Evolutionary conservation across 64 coral and sea anemone genomes (phyloP), one percentile per base, ranked within the genome.

Genomic region (Pachyseris speciosa): DNA sequence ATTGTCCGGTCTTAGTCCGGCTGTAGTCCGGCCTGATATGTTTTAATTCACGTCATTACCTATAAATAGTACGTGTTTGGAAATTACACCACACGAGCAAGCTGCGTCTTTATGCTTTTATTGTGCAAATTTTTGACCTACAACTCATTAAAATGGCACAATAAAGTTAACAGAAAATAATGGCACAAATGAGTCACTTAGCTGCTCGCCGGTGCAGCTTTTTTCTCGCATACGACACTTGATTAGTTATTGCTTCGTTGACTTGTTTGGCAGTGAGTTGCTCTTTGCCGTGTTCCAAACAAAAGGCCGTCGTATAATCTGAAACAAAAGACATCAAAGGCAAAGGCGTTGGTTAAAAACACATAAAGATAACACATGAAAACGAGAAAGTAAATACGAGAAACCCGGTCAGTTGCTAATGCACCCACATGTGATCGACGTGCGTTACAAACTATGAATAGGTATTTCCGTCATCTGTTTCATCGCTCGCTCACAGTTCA

Each of bases 231-330:
- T 89, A 89, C 11, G 34, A 29, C 0, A 89, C 72, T 41, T 78
- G 72, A 2, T 89, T 36, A 5, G 85, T 89, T 20, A 89, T 43
- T 5, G 71, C 87, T 24, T 66, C 38, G 10, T 89, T 89, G 3
- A 89, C 74, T 11, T 89, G 9, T 24, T 64, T 89, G 16, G 6
- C 37, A 0, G 70, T 77, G 29, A 75, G 68, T 22, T 64, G 53
- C 8, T 30, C 51, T 58, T 78, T 89, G 1, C 45, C 64, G 37
- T 89, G 75, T 78, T 89, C 73, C 24, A 89, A 26, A 52, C 87
- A 77, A 57, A 89, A 89, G 17, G 87, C 59, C 16, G 72, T 89
- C 22, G 65, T n/a, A 42, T 77, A 89, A 78, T 89, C 87, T 89
- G 72, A 28, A 28, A 78, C n/a, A n/a, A 89, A 33, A 69, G 28